phyloP scores from a whole-genome alignment of 2,888 invertebrate species.

The Stegana nigrithorax region DNA sequence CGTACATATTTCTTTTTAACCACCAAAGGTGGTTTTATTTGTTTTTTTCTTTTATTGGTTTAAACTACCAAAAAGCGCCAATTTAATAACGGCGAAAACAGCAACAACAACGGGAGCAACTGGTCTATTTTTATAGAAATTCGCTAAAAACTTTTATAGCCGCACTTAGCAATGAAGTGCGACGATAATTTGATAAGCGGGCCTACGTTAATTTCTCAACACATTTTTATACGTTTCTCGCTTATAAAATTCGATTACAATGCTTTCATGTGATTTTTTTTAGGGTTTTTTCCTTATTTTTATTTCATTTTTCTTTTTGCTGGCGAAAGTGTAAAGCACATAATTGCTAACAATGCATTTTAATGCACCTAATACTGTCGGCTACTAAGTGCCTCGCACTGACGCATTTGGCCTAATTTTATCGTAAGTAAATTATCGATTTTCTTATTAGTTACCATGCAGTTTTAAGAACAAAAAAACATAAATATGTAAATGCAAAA shows the following conservation, averaged over 20 bases:
- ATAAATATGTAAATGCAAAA: no score
- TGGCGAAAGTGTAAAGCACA: no score
- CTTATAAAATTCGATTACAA: background rate
- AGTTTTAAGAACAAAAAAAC: no score
- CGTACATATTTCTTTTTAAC: background rate
- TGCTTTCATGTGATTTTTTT: no score
- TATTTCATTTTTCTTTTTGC: no score
- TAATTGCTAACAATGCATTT: no score
- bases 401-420: no score
- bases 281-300: no score
- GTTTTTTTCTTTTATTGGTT: background rate
- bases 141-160: slow-evolving; percentile 41
- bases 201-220: background rate
- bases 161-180: slow-evolving; percentile 23
- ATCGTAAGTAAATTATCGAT: no score
- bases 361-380: no score
- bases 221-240: background rate
- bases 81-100: slow-evolving; percentile 41
- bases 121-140: slow-evolving; percentile 37
- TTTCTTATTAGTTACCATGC: no score
- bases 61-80: slow-evolving; percentile 7
- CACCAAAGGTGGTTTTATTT: background rate
- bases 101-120: background rate
- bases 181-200: slow-evolving; percentile 3
- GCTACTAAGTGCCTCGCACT: no score